Percentiles rank a stretch among this genome's conserved stretches.
Conservation (phyloP, 1,140 invertebrate species). For the Drosophila albomicans region DNA sequence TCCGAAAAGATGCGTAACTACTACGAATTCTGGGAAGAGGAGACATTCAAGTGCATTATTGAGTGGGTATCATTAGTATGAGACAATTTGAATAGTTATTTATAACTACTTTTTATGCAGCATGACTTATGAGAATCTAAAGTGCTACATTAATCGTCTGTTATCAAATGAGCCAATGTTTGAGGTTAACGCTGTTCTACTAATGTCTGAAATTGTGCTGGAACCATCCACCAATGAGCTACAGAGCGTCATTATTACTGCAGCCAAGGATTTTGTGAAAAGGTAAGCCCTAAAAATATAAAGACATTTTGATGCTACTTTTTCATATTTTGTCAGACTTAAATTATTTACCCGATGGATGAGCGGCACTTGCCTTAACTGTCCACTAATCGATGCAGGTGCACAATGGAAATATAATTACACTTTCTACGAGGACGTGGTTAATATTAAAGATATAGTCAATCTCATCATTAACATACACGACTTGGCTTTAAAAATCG, state of each 20-base stretch:
- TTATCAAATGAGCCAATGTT: constrained; percentile 88
- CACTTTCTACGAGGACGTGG: constrained; percentile 92
- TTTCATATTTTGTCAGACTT: constrained; percentile 85
- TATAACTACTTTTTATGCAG: constrained; percentile 21
- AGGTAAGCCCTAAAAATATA: constrained; percentile 76
- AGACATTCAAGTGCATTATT: constrained; percentile 88
- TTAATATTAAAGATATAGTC: constrained; percentile 86
- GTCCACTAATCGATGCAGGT: constrained; percentile 85
- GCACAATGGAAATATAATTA: constrained; percentile 87
- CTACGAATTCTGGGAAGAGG: constrained; percentile 90
- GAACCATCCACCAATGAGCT: constrained; percentile 91
- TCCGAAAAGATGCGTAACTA: constrained; percentile 88
- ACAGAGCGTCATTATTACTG: constrained; percentile 89
- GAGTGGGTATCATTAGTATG: constrained; percentile 69
- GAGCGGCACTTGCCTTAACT: constrained; percentile 91
- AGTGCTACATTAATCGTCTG: constrained; percentile 89
- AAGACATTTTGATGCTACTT: neutral
- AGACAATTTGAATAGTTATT: neutral
- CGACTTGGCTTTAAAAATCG: constrained; percentile 55
- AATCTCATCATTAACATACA: constrained; percentile 66
- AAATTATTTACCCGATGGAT: constrained; percentile 93
- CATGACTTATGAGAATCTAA: constrained; percentile 88
- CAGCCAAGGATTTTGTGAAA: constrained; percentile 88
- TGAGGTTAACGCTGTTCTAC: constrained; percentile 90
- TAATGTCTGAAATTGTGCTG: constrained; percentile 90